Evolutionary conservation across 1,140 invertebrate genomes (phyloP).

Genomic region (Drosophila sechellia): DNA sequence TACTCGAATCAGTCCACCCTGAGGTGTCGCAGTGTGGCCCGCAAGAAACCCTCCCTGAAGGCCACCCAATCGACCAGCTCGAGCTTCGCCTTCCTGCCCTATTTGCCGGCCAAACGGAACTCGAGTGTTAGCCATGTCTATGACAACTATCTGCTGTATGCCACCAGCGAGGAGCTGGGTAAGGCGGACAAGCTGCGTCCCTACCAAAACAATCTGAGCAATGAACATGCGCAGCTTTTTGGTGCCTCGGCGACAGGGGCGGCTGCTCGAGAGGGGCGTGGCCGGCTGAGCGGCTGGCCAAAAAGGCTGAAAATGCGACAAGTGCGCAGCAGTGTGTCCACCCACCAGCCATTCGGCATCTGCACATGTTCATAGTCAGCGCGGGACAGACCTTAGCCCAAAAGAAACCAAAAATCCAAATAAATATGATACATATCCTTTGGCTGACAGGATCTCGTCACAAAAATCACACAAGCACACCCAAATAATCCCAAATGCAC

Average conservation of each 20-base stretch:
- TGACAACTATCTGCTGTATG: constrained; percentile 77
- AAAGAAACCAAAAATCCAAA: constrained; percentile 41
- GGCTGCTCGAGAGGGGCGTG: constrained; percentile 7
- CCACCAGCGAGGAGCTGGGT: constrained; percentile 32
- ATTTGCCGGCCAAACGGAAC: constrained; percentile 75
- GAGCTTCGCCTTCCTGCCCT: constrained; percentile 80
- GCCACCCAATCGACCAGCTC: constrained; percentile 79
- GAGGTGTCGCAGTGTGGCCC: constrained; percentile 40
- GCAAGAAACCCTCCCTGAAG: constrained; percentile 64
- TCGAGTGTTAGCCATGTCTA: constrained; percentile 82
- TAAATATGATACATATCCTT: constrained; percentile 24
- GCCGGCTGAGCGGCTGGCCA: constrained; percentile 59
- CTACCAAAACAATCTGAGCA: constrained; percentile 72
- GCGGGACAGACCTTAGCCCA: constrained; percentile 40
- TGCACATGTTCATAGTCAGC: constrained; percentile 85
- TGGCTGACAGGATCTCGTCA: constrained; percentile 62
- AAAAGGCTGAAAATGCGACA: constrained; percentile 64
- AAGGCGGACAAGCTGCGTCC: constrained; percentile 51
- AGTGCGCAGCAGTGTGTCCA: constrained; percentile 77
- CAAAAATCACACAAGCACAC: constrained; percentile 4
- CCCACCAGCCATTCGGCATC: constrained; percentile 80
- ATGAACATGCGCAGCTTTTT: constrained; percentile 75
- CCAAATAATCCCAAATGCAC: constrained; percentile 40
- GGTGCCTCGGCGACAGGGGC: constrained; percentile 31
- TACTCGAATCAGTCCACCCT: constrained; percentile 81